Evolutionary conservation across 1,140 invertebrate species (phyloP).

Genomic region (Ceratitis capitata): DNA sequence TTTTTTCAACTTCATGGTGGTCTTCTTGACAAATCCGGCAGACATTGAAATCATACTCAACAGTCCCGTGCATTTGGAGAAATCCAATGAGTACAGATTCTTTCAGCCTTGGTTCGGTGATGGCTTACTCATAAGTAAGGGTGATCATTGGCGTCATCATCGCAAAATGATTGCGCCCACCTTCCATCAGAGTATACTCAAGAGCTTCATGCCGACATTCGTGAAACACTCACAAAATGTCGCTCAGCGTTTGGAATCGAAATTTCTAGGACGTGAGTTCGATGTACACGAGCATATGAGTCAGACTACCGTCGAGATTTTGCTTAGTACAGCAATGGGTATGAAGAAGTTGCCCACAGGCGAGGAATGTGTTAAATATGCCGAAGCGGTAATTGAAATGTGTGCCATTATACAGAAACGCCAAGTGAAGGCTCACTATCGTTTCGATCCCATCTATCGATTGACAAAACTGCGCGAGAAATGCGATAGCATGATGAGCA

Average conservation of each 20-base stretch:
- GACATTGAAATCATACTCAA: slow-evolving; percentile 78
- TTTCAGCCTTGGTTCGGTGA: slow-evolving; percentile 92
- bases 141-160: slow-evolving; percentile 85
- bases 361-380: slow-evolving; percentile 74
- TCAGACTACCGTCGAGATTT: slow-evolving; percentile 85
- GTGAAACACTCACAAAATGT: slow-evolving; percentile 82
- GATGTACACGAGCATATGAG: slow-evolving; percentile 88
- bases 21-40: slow-evolving; percentile 73
- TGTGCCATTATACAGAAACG: slow-evolving; percentile 77
- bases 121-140: slow-evolving; percentile 83
- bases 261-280: slow-evolving; percentile 74
- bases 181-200: slow-evolving; percentile 91
- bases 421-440: slow-evolving; percentile 71
- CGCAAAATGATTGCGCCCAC: slow-evolving; percentile 92
- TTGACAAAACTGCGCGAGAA: slow-evolving; percentile 69
- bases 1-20: slow-evolving; percentile 73
- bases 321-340: slow-evolving; percentile 83
- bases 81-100: slow-evolving; percentile 81
- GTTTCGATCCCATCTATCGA: slow-evolving; percentile 72
- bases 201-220: slow-evolving; percentile 88
- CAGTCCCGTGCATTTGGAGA: slow-evolving; percentile 82
- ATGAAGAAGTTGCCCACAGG: slow-evolving; percentile 72
- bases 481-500: slow-evolving; percentile 71
- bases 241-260: slow-evolving; percentile 71
- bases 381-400: slow-evolving; percentile 80